phyloP scores from a whole-genome alignment of 2,113 vertebrate genomes.

The Pholis gunnellus region DNA sequence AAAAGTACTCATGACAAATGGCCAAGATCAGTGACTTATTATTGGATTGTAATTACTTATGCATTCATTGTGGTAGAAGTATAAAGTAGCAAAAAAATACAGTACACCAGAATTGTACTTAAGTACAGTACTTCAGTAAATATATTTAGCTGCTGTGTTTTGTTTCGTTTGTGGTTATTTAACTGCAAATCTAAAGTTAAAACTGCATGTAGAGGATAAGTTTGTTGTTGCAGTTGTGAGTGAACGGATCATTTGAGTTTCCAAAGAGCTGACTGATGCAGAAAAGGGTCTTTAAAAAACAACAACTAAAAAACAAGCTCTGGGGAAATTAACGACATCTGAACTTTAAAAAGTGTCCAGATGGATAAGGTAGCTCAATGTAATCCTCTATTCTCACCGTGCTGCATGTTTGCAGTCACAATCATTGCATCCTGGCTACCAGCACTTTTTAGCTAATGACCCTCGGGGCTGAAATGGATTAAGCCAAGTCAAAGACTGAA shows the following conservation, averaged over 20 bases:
- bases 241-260: conserved; percentile 18
- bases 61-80: background rate
- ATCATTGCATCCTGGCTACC: background rate
- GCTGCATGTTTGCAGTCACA: background rate
- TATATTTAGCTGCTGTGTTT: background rate
- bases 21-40: background rate
- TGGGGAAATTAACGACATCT: conserved; percentile 12
- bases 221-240: background rate
- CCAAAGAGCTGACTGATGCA: conserved; percentile 18
- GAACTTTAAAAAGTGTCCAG: background rate
- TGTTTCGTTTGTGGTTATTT: too few species aligned
- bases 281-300: background rate
- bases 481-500: conserved; percentile 27
- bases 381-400: background rate
- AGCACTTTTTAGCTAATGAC: conserved; percentile 19
- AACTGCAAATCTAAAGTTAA: background rate
- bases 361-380: background rate
- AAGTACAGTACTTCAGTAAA: background rate
- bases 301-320: background rate
- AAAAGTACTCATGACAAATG: background rate
- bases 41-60: background rate
- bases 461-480: conserved; percentile 25
- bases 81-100: background rate
- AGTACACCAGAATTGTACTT: background rate
- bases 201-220: background rate